Base-by-base conservation (phyloP, 1,140 invertebrate genomes). In the Phortica variegata region DNA sequence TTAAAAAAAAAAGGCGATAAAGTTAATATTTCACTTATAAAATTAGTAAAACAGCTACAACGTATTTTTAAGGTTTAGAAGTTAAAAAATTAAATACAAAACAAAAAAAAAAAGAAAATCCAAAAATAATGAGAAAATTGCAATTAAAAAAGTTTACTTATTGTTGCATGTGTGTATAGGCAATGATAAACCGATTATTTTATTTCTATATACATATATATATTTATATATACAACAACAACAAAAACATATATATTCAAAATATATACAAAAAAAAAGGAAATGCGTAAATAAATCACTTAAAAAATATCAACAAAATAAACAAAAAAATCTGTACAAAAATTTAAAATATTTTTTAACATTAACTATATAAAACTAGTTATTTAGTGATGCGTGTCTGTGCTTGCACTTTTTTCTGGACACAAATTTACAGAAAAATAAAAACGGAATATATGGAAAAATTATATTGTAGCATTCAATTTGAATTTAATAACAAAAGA, bases 311-410 rank as follows among this genome's bases (percentile, higher is more conserved):
- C 44, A 38, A 54, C 37, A 49, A 16, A 48, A 34, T 38, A 33
- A 43, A 31, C 43, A 36, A 41, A 29, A 19, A 53, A 65, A 52
- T 50, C 62, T 66, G 62, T 66, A 66, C 62, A 65, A 61, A 66
- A 62, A 49, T 66, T 61, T 49, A 34, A 34, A 34, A 34, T 34
- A 34, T 34, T 34, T n/a, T 41, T 52, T 52, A 52, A 56, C 52
- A 36, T 56, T 56, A 49, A 49, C 49, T 56, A 50, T 43, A 43
- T 54, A 43, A 47, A 54, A 48, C 48, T 48, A 52, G 52, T 52
- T 44, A 47, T 55, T 50, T 51, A 47, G 47, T 18, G 43, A 52
- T 56, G 29, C 34, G 55, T 49, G 49, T 65, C 38, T 58, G 62
- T 65, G 62, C 62, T 59, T 49, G 47, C 48, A 65, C 66, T 55